Conservation (phyloP, 2,113 vertebrate species). For the Semicossyphus pulcher region DNA sequence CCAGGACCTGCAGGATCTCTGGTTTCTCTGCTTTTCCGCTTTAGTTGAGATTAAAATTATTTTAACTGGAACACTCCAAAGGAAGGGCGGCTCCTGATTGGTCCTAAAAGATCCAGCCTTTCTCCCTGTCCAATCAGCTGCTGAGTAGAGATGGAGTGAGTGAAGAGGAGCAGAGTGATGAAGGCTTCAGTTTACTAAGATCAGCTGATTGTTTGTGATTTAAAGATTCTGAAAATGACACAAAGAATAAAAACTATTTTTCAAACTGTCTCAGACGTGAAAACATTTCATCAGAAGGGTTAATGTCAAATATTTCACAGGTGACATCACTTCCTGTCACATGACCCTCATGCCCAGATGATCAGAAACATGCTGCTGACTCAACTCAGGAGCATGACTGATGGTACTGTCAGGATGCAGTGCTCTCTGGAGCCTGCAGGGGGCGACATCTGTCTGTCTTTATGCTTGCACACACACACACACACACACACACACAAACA, state of each 20-base stretch:
- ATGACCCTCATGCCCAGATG: too few relatives aligned
- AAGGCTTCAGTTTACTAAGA: background rate
- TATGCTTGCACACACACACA: background rate
- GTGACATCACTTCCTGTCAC: constrained; percentile 10
- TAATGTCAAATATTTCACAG: too few relatives aligned
- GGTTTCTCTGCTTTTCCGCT: background rate
- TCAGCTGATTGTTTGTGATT: constrained; percentile 27
- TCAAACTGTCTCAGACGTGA: background rate
- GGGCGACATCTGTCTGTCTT: background rate
- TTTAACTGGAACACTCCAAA: background rate
- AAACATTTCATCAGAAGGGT: too few relatives aligned
- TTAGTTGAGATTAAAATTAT: constrained; percentile 8
- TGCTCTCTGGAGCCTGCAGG: background rate
- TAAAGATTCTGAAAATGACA: background rate
- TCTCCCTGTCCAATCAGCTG: constrained; percentile 12
- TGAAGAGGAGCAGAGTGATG: constrained; percentile 8
- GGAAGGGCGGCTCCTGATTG: constrained; percentile 29
- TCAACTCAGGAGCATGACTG: background rate
- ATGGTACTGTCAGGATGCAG: background rate
- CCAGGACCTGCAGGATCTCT: background rate
- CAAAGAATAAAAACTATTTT: constrained; percentile 4
- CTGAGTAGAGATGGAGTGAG: background rate
- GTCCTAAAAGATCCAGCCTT: background rate
- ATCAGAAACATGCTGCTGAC: too few relatives aligned
- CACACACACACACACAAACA: constrained; percentile 1